A percentile compares a stretch with the other conserved stretches of the same genome.
Evolutionary conservation across 1,140 invertebrate species (phyloP).

Genomic region (Batillaria attramentaria): DNA sequence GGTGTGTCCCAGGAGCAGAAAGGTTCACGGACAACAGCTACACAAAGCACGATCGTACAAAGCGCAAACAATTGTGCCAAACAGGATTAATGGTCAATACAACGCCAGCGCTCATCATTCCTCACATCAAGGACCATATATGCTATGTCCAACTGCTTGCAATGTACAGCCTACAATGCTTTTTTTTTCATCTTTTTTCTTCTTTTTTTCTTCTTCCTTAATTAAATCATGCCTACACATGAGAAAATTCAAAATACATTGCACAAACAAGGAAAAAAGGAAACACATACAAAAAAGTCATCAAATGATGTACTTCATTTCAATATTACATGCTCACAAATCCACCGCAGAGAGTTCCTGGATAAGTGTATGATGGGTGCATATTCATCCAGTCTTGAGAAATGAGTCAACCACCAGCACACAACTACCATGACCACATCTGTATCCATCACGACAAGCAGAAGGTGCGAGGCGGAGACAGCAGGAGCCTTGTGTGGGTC

Average conservation of each 20-base stretch:
- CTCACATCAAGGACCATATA: too few relatives aligned
- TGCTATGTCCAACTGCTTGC: slow-evolving; percentile 6
- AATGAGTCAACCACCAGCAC: background rate
- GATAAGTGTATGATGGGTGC: slow-evolving; percentile 34
- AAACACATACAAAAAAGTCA: slow-evolving; percentile 8
- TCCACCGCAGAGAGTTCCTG: slow-evolving; percentile 30
- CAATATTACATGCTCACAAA: slow-evolving; percentile 23
- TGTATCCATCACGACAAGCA: too few relatives aligned
- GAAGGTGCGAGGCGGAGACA: too few relatives aligned
- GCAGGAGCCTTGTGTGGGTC: too few relatives aligned
- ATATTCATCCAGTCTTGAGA: slow-evolving; percentile 34
- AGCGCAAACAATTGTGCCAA: slow-evolving; percentile 23
- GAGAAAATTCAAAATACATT: slow-evolving; percentile 28
- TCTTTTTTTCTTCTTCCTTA: background rate
- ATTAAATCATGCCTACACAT: slow-evolving; percentile 22
- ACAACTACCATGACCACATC: background rate
- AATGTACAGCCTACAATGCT: slow-evolving; percentile 18
- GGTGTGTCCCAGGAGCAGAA: too few relatives aligned
- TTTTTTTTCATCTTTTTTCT: slow-evolving; percentile 1
- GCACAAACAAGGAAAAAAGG: slow-evolving; percentile 21
- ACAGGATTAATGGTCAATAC: background rate
- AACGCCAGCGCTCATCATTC: too few relatives aligned
- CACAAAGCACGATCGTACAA: slow-evolving; percentile 8
- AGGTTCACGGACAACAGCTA: too few relatives aligned
- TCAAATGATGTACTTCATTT: slow-evolving; percentile 4